These are phyloP conservation scores for Hemiscyllium ocellatum DNA, from an alignment of 2,113 vertebrate species.

Conservation along the genomic window DNA sequence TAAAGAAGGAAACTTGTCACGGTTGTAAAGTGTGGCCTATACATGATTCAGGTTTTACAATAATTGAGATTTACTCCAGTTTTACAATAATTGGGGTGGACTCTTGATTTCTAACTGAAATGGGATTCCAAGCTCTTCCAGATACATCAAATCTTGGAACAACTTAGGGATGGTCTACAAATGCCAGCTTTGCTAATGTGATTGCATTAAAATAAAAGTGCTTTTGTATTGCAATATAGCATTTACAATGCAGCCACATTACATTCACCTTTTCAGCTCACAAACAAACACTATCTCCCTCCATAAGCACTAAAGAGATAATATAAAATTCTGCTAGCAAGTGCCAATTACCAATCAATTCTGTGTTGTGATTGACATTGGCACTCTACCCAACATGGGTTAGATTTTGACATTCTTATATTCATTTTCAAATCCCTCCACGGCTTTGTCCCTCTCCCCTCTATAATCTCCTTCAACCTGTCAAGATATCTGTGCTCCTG, in stretches of 20 bases:
- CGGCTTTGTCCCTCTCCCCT: too few species aligned
- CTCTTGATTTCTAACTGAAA: not conserved
- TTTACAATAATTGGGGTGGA: too few species aligned
- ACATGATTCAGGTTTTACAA: not conserved
- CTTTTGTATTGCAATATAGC: not conserved
- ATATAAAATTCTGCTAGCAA: too few species aligned
- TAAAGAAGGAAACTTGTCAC: not conserved
- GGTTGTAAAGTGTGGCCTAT: not conserved
- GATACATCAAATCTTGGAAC: not conserved
- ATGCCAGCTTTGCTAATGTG: not conserved
- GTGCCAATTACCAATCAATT: too few species aligned
- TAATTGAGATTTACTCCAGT: too few species aligned
- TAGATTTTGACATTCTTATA: too few species aligned
- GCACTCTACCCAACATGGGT: too few species aligned
- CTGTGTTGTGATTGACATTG: too few species aligned
- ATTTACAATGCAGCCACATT: not conserved
- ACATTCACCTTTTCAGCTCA: not conserved
- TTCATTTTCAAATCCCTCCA: too few species aligned
- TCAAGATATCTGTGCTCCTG: too few species aligned
- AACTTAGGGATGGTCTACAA: not conserved
- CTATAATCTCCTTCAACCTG: too few species aligned
- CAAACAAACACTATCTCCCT: not conserved
- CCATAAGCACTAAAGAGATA: too few species aligned
- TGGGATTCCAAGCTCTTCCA: not conserved
- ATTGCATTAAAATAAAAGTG: not conserved